Conservation (phyloP, 2,113 vertebrate genomes). For the Trachemys scripta region DNA sequence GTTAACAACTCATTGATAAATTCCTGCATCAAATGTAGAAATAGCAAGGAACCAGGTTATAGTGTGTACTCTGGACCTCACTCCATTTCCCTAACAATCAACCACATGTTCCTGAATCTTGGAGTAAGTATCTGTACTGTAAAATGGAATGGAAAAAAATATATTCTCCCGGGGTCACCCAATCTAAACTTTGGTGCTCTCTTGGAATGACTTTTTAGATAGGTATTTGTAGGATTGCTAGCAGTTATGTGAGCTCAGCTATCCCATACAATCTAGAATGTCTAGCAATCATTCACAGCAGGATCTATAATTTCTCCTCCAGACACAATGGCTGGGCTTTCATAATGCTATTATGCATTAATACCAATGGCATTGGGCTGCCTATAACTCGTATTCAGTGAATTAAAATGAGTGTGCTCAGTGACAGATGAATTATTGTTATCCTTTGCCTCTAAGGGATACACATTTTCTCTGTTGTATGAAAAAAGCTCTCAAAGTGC, state of each 20-base stretch:
- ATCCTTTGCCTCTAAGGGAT: not conserved
- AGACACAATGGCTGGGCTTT: conserved; percentile 56
- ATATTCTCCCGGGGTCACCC: not conserved
- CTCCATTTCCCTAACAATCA: not conserved
- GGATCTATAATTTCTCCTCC: not conserved
- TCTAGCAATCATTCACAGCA: not conserved
- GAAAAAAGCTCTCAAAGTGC: not conserved
- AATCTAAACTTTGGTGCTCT: not conserved
- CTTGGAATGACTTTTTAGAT: not conserved
- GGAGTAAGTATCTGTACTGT: not conserved
- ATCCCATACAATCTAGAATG: not conserved
- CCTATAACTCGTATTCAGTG: not conserved
- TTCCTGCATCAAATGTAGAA: not conserved
- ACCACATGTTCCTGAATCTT: not conserved
- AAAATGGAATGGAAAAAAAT: not conserved
- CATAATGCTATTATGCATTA: conserved; percentile 36
- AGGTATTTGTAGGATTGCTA: not conserved
- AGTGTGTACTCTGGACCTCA: not conserved
- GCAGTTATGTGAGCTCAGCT: not conserved
- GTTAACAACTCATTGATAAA: not conserved
- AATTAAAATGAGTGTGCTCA: conserved; percentile 16
- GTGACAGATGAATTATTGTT: not conserved
- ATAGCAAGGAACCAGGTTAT: not conserved
- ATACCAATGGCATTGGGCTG: not conserved
- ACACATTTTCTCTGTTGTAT: not conserved